phyloP scores from a whole-genome alignment of 1,140 invertebrate genomes.

The Tetranychus cinnabarinus region DNA sequence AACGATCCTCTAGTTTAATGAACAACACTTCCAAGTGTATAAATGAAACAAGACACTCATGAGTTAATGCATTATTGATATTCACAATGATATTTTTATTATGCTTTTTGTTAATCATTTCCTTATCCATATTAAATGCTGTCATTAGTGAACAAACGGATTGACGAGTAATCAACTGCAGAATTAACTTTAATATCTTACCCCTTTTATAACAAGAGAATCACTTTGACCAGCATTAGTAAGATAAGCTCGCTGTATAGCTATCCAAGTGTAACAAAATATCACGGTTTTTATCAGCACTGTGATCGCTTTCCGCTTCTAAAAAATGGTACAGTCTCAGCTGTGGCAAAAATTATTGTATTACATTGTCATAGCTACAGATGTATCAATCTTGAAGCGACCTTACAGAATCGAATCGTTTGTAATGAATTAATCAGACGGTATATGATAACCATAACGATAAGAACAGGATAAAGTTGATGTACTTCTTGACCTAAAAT shows the following conservation, averaged over 20 bases:
- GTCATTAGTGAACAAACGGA: constrained; percentile 36
- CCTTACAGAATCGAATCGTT: constrained; percentile 80
- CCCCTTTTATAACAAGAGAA: constrained; percentile 94
- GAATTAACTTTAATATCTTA: constrained; percentile 90
- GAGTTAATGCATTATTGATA: too few relatives aligned
- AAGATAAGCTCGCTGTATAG: constrained; percentile 55
- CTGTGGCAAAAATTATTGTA: too few relatives aligned
- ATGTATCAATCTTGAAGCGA: constrained; percentile 41
- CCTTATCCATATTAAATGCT: too few relatives aligned
- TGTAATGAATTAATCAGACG: constrained; percentile 40
- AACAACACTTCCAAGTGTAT: too few relatives aligned
- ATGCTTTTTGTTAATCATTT: too few relatives aligned
- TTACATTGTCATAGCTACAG: too few relatives aligned
- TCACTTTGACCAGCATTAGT: constrained; percentile 87
- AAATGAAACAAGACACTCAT: too few relatives aligned
- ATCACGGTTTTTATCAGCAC: constrained; percentile 57
- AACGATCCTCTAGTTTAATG: too few relatives aligned
- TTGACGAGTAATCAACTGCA: constrained; percentile 77
- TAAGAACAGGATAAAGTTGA: constrained; percentile 66
- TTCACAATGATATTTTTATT: too few relatives aligned
- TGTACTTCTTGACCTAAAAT: constrained; percentile 60
- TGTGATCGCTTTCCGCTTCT: constrained; percentile 59
- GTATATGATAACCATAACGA: constrained; percentile 42
- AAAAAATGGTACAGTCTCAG: constrained; percentile 70
- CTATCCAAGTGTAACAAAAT: constrained; percentile 72